phyloP scores from a whole-genome alignment of 2,113 vertebrate species.

The Cyanoderma ruficeps region DNA sequence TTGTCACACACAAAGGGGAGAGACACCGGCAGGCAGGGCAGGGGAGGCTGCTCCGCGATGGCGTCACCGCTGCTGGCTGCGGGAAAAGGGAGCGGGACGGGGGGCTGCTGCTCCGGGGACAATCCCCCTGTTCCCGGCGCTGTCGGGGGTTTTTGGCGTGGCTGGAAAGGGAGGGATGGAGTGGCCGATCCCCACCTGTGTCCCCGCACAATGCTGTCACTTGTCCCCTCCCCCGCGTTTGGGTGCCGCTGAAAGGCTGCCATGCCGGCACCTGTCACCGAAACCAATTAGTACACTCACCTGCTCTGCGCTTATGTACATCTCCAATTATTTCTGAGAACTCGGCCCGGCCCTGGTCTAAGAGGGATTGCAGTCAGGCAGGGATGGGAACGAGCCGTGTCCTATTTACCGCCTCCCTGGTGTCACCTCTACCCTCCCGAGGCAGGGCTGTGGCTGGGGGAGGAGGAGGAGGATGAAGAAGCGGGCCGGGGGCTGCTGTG shows the following conservation, averaged over 20 bases:
- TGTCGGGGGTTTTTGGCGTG: rapidly evolving
- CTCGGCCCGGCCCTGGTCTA: neutral
- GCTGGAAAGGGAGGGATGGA: neutral
- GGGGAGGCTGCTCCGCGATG: neutral
- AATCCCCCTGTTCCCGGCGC: rapidly evolving
- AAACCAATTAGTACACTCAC: neutral
- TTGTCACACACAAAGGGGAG: neutral
- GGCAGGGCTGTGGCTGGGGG: neutral
- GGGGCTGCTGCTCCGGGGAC: neutral
- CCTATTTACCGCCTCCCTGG: neutral
- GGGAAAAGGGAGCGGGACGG: neutral
- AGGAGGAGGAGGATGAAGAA: neutral
- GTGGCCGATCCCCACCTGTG: neutral
- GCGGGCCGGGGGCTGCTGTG: rapidly evolving
- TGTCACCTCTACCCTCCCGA: neutral
- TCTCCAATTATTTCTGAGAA: neutral
- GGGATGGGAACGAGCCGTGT: neutral
- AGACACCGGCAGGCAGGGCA: neutral
- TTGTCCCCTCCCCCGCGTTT: neutral
- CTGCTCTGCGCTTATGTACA: neutral
- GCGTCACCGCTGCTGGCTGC: neutral
- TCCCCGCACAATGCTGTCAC: rapidly evolving
- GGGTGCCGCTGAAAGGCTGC: neutral
- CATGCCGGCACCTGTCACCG: neutral
- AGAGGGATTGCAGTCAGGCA: neutral